Evolutionary conservation across 2,888 invertebrate species (phyloP).

Genomic region (Lomographa bimaculata): DNA sequence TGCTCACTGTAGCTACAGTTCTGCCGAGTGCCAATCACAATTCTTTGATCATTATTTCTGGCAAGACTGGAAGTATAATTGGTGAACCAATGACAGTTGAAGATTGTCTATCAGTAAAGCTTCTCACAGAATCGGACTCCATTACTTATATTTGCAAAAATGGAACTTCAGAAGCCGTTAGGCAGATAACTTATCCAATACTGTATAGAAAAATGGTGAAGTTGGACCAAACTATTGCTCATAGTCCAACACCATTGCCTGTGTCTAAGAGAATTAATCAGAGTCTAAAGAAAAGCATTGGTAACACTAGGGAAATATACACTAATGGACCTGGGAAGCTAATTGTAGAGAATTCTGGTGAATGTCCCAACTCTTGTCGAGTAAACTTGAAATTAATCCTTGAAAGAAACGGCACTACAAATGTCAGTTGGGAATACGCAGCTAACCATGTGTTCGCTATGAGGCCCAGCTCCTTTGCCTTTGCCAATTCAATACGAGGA

Average conservation of each 20-base stretch:
- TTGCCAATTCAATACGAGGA: constrained; percentile 85
- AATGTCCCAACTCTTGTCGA: constrained; percentile 87
- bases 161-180: constrained; percentile 81
- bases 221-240: constrained; percentile 52
- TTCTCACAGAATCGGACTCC: constrained; percentile 80
- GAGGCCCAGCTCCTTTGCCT: constrained; percentile 87
- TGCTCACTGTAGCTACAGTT: constrained; percentile 84
- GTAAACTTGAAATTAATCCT: constrained; percentile 84
- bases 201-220: constrained; percentile 62
- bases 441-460: constrained; percentile 87
- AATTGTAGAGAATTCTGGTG: constrained; percentile 88
- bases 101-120: constrained; percentile 83
- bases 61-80: constrained; percentile 86
- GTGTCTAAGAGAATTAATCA: constrained; percentile 75
- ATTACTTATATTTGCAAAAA: constrained; percentile 84
- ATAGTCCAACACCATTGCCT: constrained; percentile 51
- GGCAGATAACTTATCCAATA: constrained; percentile 60
- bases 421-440: constrained; percentile 85
- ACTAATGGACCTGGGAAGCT: constrained; percentile 85
- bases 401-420: constrained; percentile 78
- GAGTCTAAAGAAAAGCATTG: constrained; percentile 82
- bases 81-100: constrained; percentile 84
- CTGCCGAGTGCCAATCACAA: constrained; percentile 81
- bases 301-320: constrained; percentile 82
- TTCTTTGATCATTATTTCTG: constrained; percentile 87